Evolutionary conservation across 2,797 vertebrate genomes (phyloP), one percentile per base, ranked within the genome.

Genomic region (Gallirallus australis): DNA sequence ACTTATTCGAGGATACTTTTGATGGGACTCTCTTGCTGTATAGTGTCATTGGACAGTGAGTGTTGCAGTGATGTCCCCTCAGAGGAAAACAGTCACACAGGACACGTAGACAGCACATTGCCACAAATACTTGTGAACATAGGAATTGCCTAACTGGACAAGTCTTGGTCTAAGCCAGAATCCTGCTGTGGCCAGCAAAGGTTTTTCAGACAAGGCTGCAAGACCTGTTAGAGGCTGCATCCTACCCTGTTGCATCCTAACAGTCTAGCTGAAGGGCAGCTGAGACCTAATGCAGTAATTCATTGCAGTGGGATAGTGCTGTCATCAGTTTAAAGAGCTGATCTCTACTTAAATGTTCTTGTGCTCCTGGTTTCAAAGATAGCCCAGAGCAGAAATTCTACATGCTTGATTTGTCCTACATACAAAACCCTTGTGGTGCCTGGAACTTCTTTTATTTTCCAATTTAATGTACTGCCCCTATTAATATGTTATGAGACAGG

Each of bases 401-500:
- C 19, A 3, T 66, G 72, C 45, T 78, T 21, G 23, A 50, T 91
- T 86, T 2, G 0, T 76, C 64, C 40, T 20, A n/a, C 14, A 15
- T 27, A 50, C 16, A 66, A 84, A 90, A 93, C 35, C 37, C 35
- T 85, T 89, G 54, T 53, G 28, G 31, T 37, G 52, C 12, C 18
- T 87, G 79, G 70, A 47, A 24, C 30, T 25, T 50, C 78, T 84
- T 84, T 82, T 76, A 14, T 90, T 93, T 92, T 87, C 77, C 79
- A 68, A 11, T 93, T 91, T 89, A 56, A 33, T 16, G 4, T 56
- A 76, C 57, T 83, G 54, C 47, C 30, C 47, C 19, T n/a, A n/a
- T 20, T 92, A 18, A 79, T 42, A 31, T 1, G 14, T 79, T 53
- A 31, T 8, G 48, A 82, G 92, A 56, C 88, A 87, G 64, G 23